Conservation (phyloP, 1,140 invertebrate genomes). For the Zaprionus tsacasi region DNA sequence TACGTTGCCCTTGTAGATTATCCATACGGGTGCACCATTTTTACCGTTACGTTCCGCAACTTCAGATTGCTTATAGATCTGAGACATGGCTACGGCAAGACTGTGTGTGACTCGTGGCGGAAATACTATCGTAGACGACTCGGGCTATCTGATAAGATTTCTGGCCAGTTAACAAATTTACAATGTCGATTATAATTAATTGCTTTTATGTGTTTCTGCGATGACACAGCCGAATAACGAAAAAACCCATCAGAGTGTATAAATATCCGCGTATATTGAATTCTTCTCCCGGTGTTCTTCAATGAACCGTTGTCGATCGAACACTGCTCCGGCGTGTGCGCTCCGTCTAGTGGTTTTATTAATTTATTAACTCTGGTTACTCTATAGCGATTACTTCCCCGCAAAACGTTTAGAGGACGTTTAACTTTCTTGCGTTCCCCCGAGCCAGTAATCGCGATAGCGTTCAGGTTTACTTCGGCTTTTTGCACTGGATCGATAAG, state of each 20-base stretch:
- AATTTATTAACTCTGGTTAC: not conserved
- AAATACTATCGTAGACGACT: not conserved
- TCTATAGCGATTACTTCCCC: not conserved
- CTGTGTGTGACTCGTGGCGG: not conserved
- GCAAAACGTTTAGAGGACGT: slow-evolving; percentile 3
- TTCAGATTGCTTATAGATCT: slow-evolving; percentile 85
- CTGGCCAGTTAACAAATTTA: slow-evolving; percentile 3
- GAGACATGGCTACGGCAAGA: slow-evolving; percentile 47
- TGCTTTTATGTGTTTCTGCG: slow-evolving; percentile 23
- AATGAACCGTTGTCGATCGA: slow-evolving; percentile 1
- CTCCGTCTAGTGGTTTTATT: slow-evolving; percentile 6
- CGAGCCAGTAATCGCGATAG: not conserved
- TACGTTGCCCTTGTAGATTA: slow-evolving; percentile 87
- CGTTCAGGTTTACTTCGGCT: slow-evolving; percentile 22
- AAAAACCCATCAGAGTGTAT: not conserved
- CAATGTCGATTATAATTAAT: slow-evolving; percentile 26
- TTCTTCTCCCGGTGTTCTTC: not conserved
- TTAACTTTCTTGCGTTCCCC: not conserved
- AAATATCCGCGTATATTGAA: not conserved
- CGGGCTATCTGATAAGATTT: slow-evolving; percentile 29
- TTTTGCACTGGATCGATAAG: slow-evolving; percentile 48
- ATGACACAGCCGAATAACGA: not conserved
- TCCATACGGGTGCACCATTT: slow-evolving; percentile 85
- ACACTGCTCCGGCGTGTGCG: not conserved
- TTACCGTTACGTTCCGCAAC: slow-evolving; percentile 86